Evolutionary conservation across 2,888 invertebrate genomes (phyloP), one percentile per base, ranked within the genome.

Genomic region (Ommatoiulus sabulosus): DNA sequence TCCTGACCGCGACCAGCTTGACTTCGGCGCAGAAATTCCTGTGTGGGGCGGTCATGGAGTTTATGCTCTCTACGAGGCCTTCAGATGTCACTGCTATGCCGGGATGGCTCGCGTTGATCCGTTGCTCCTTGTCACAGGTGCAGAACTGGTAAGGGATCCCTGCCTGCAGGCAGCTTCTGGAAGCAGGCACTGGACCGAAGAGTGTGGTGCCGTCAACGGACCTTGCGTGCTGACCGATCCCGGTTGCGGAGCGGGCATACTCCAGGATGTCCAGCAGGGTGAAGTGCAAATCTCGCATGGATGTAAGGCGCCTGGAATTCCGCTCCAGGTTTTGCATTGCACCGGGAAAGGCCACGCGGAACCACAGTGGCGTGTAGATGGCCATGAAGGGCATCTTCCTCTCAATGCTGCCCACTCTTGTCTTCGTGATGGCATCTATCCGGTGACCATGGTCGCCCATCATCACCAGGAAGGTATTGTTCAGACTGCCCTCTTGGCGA

Each of bases 101-200:
- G 0, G 92, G 91, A 90, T 95, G 94, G 46, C 94, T 93, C 0
- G 93, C 92, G 0, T 94, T 92, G 24, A 96, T 91, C 90, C 94
- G 94, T 87, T 93, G 93, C 88, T 95, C 95, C 89, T 94, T 94
- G 91, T 97, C 96, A 90, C 98, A 98, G 44, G 97, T 96, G 92
- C 98, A 98, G 96, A 96, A 98, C 92, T 97, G 96, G 44, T 95
- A 95, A 0, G 95, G 95, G 89, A 98, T 96, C 0, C 94, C 95
- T 0, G 98, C 97, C 89, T 94, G 93, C 87, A 94, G 93, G 92
- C 98, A 98, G 0, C 96, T 96, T 85, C 98, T 94, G 89, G 94
- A 94, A 63, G 92, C 92, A 0, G 96, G 95, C 89, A 98, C 94
- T 0, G 95, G 94, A 43, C 95, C 92, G 92, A 98, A 97, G 87